Evolutionary conservation across 1,140 invertebrate species (phyloP).

Genomic region (Leptonema lineaticorne): DNA sequence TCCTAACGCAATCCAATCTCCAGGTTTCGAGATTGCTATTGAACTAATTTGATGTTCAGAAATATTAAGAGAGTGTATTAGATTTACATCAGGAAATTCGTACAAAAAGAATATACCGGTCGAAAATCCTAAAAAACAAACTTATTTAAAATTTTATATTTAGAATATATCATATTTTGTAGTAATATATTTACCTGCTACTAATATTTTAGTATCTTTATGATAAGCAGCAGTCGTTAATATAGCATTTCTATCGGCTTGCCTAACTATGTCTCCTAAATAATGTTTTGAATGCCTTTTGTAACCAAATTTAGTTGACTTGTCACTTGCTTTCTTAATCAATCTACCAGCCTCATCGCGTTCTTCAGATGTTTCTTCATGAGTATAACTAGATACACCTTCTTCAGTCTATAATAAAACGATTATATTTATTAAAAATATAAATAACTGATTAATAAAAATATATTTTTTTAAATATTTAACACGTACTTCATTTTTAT

Average conservation of each 20-base stretch:
- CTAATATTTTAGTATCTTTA: constrained; percentile 72
- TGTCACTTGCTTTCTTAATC: constrained; percentile 43
- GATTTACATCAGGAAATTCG: constrained; percentile 88
- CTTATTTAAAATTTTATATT: background rate
- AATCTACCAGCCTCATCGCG: constrained; percentile 41
- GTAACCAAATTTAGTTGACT: constrained; percentile 63
- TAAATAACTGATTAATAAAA: background rate
- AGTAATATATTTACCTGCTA: constrained; percentile 57
- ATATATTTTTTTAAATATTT: background rate
- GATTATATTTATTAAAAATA: constrained; percentile 8
- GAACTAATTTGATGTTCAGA: constrained; percentile 79
- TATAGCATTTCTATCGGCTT: constrained; percentile 59
- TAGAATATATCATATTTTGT: background rate
- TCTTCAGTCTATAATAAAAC: constrained; percentile 41
- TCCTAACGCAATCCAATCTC: constrained; percentile 94
- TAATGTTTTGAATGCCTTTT: constrained; percentile 71
- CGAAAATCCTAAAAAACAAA: constrained; percentile 37
- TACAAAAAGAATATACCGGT: constrained; percentile 78
- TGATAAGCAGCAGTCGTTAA: constrained; percentile 83
- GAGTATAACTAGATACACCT: constrained; percentile 38
- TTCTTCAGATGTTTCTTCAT: constrained; percentile 33
- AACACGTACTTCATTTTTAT: constrained; percentile 43
- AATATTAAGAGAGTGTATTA: constrained; percentile 89
- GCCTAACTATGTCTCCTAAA: constrained; percentile 67
- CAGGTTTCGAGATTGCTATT: constrained; percentile 78